A percentile compares a stretch with the other conserved stretches of the same genome.
Conservation (phyloP, 1,140 invertebrate species). For the Drosophila guanche region DNA sequence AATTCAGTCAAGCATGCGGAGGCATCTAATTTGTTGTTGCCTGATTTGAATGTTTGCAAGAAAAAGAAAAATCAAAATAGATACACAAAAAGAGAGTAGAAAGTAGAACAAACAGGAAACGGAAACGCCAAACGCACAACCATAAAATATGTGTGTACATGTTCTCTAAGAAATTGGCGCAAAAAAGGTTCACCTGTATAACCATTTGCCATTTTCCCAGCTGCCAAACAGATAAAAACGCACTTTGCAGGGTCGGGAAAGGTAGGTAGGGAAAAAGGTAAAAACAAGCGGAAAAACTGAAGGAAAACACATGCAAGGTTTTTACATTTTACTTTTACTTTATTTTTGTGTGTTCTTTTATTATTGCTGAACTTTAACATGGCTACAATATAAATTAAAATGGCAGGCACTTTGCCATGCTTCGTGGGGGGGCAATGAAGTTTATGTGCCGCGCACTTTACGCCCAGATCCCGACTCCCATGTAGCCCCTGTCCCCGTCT, state of each 20-base stretch:
- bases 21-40: too few relatives aligned
- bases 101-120: too few relatives aligned
- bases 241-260: too few relatives aligned
- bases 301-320: conserved; percentile 49
- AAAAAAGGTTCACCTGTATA: conserved; percentile 28
- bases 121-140: background rate
- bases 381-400: conserved; percentile 81
- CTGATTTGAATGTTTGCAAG: too few relatives aligned
- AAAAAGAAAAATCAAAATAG: too few relatives aligned
- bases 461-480: conserved; percentile 8
- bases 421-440: conserved; percentile 44
- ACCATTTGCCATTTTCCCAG: conserved; percentile 24
- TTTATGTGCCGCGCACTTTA: conserved; percentile 61
- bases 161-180: conserved; percentile 32
- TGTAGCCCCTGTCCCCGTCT: too few relatives aligned
- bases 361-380: conserved; percentile 77
- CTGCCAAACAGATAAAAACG: conserved; percentile 74
- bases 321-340: conserved; percentile 25
- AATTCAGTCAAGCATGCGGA: conserved; percentile 1
- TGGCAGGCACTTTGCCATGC: conserved; percentile 59
- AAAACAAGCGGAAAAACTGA: conserved; percentile 7
- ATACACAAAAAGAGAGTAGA: too few relatives aligned
- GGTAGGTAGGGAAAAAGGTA: background rate
- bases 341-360: conserved; percentile 53
- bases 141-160: conserved; percentile 20